Evolutionary conservation across 2,888 invertebrate genomes (phyloP).

Genomic region (Nasonovia ribisnigri): DNA sequence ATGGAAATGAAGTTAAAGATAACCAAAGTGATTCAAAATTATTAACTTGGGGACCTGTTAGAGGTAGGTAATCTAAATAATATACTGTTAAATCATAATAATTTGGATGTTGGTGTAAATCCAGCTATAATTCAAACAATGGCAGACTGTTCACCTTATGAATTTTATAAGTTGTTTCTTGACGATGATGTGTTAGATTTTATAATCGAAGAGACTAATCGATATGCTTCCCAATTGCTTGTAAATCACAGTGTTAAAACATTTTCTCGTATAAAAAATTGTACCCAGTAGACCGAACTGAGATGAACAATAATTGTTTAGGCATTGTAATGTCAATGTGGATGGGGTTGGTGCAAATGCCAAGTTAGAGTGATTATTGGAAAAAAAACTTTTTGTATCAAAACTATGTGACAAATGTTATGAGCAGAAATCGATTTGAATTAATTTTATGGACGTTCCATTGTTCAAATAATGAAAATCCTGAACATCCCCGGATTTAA

Average conservation of each 20-base stretch:
- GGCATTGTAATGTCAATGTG: constrained; percentile 18
- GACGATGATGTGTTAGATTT: constrained; percentile 5
- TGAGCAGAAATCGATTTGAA: constrained; percentile 33
- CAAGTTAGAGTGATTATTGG: constrained; percentile 19
- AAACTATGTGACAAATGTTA: neutral
- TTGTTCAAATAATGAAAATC: too few species aligned
- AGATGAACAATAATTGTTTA: constrained; percentile 9
- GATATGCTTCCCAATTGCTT: neutral
- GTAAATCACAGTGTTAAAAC: neutral
- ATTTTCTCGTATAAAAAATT: constrained; percentile 23
- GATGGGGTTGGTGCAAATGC: constrained; percentile 21
- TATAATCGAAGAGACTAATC: constrained; percentile 4
- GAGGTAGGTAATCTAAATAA: neutral
- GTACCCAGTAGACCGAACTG: neutral
- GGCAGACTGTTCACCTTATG: neutral
- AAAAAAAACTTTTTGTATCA: neutral
- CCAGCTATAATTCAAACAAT: constrained; percentile 1
- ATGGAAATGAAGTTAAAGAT: neutral
- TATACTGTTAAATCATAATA: neutral
- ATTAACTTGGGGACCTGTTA: neutral
- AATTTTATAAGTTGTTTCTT: constrained; percentile 18
- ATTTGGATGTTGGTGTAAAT: neutral
- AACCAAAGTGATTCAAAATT: neutral
- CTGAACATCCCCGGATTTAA: too few species aligned
- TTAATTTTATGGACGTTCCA: too few species aligned